Evolutionary conservation across 2,797 vertebrate genomes (phyloP), one percentile per base, ranked within the genome.

Genomic region (Craterocephalus amniculus): DNA sequence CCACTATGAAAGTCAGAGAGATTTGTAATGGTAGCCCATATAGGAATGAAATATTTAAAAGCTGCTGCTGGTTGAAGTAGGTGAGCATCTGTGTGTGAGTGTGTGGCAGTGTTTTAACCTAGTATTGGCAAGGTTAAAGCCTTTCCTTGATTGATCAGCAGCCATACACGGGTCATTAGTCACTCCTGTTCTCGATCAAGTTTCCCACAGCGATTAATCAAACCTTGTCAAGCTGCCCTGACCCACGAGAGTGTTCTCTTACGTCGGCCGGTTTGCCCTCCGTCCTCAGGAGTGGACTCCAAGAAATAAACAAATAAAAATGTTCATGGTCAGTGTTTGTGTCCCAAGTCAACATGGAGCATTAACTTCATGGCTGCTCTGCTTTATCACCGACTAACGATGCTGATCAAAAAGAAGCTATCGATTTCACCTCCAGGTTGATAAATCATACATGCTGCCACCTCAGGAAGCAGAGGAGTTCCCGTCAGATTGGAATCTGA

Each of bases 141-240:
- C 78, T 86, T 86, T 84, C 80, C 78, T 72, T 92, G 87, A 89
- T 88, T 88, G 88, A 92, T 91, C 84, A 90, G 87, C 87, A 80
- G 77, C 81, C 83, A 76, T 70, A 78, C 76, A 81, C n/a, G 63
- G 83, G 81, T 86, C 86, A 87, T 91, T 92, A 90, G 83, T 91
- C 87, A 89, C 85, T 80, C 69, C 83, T 81, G 86, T 81, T 91
- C 83, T 83, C 62, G 13, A 88, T 81, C 79, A 88, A 85, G 74
- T 88, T 89, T 89, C 86, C 74, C 77, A 86, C 66, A n/a, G 79
- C 43, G 79, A 90, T 93, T 90, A 91, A 94, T 93, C 91, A 91
- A 81, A 88, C 62, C 56, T 66, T 88, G 88, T 90, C 90, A 86
- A 83, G 70, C 75, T 63, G 59, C 72, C 60, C 62, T 81, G 81